Base-by-base conservation (phyloP, 2,797 vertebrate genomes). In the Centropyge bicolor region DNA sequence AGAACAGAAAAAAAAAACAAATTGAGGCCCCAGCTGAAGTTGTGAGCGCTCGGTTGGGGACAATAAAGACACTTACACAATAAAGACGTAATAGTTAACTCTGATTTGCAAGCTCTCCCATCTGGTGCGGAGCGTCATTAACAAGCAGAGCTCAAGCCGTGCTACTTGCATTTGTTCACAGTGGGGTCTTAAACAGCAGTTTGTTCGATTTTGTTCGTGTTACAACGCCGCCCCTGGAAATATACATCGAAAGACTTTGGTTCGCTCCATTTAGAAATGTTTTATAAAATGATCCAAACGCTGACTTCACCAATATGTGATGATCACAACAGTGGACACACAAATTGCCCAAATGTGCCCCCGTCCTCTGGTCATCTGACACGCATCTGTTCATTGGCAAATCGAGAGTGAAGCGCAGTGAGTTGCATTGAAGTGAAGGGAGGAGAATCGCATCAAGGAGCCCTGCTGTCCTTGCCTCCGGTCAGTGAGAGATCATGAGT, bases 401-500 rank as follows among this genome's bases (percentile, higher is more conserved):
- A 86, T 45, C 72, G 45, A 67, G 51, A 84, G 67, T 70, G 67
- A 85, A 83, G 36, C 9, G 8, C 19, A 57, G 69, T 66, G 74
- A 80, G 83, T 27, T 60, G 60, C 65, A 61, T 72, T 68, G 73
- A 77, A 65, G 76, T 75, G 70, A 87, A 84, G 75, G 80, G 54
- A 80, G 85, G 60, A 85, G 78, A 81, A 84, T 66, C 14, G 9
- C 38, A 81, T 57, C 60, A 66, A 90, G 75, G 71, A 78, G 81
- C 36, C 45, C 70, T 55, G 73, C 48, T 86, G 82, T 77, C 80
- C 86, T 88, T 84, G 73, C 82, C 88, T 89, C 75, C 17, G 78
- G 91, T 82, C 81, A 88, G 59, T 54, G 67, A 75, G 61, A 84
- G 74, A 82, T 71, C 64, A 86, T 82, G 84, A 88, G 65, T 89